These are phyloP conservation scores for Macrochelys suwanniensis DNA, from an alignment of 2,797 vertebrate species.

Conservation along the genomic window DNA sequence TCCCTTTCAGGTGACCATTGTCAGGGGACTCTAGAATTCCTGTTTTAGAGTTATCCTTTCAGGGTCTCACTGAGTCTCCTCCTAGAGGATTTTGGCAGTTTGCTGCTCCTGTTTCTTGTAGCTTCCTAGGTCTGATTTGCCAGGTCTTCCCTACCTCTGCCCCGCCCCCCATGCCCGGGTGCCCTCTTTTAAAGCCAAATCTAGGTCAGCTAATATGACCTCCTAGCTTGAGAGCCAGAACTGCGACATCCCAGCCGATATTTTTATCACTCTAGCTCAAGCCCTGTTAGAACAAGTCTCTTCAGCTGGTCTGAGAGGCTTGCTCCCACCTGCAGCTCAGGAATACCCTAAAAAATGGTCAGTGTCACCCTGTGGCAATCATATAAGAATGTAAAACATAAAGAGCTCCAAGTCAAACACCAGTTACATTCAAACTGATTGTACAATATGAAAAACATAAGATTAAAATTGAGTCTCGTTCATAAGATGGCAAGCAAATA, in stretches of 20 bases:
- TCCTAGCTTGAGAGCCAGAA: neutral
- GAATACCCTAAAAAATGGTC: neutral
- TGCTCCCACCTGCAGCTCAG: neutral
- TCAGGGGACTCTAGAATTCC: neutral
- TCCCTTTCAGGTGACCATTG: too few relatives aligned
- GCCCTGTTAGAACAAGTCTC: neutral
- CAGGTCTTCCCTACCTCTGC: too few relatives aligned
- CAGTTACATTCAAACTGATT: neutral
- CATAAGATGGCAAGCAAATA: neutral
- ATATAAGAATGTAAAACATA: neutral
- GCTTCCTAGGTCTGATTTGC: neutral
- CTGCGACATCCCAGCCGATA: neutral
- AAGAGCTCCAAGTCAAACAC: neutral
- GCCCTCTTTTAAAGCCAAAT: neutral
- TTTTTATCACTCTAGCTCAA: neutral
- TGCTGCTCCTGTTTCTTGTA: neutral
- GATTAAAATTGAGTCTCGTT: neutral
- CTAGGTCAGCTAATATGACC: neutral
- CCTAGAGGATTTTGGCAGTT: neutral
- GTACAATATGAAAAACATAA: neutral
- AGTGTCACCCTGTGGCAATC: neutral
- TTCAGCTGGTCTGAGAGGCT: neutral
- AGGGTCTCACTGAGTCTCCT: neutral
- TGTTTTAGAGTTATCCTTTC: neutral
- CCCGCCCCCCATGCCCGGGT: neutral